These are phyloP conservation scores for Aeoliscus strigatus DNA, from an alignment of 2,797 vertebrate species.

Conservation along the genomic window DNA sequence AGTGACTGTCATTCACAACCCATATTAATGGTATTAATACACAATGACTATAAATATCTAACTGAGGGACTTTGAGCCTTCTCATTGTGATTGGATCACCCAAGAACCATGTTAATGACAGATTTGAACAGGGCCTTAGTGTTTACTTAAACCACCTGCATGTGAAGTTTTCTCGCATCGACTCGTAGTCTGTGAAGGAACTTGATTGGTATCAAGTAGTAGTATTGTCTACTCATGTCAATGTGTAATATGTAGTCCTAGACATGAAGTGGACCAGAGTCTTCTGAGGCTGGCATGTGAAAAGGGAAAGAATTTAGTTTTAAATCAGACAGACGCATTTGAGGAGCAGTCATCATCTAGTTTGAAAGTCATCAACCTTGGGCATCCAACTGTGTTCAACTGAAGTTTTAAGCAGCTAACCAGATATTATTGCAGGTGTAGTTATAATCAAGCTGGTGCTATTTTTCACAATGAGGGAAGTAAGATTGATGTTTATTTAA, in stretches of 20 bases:
- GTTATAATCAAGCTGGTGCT: background rate
- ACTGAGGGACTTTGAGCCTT: too few relatives aligned
- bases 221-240: constrained; percentile 3
- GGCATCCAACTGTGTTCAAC: constrained; percentile 10
- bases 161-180: background rate
- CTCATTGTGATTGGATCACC: too few relatives aligned
- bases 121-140: too few relatives aligned
- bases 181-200: background rate
- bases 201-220: constrained; percentile 5
- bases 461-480: background rate
- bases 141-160: constrained; percentile 4
- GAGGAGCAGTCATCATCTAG: constrained; percentile 11
- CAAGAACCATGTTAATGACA: too few relatives aligned
- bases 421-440: too few relatives aligned
- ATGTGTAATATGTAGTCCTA: background rate
- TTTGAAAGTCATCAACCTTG: constrained; percentile 16
- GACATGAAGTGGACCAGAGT: background rate
- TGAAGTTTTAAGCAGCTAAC: too few relatives aligned
- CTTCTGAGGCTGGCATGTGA: constrained; percentile 3
- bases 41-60: too few relatives aligned
- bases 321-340: constrained; percentile 21
- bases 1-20: too few relatives aligned
- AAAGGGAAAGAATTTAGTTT: constrained; percentile 6
- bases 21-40: too few relatives aligned
- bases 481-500: background rate